These are phyloP conservation scores for Geococcyx californianus DNA, from an alignment of 2,113 vertebrate genomes.

Conservation along the genomic window DNA sequence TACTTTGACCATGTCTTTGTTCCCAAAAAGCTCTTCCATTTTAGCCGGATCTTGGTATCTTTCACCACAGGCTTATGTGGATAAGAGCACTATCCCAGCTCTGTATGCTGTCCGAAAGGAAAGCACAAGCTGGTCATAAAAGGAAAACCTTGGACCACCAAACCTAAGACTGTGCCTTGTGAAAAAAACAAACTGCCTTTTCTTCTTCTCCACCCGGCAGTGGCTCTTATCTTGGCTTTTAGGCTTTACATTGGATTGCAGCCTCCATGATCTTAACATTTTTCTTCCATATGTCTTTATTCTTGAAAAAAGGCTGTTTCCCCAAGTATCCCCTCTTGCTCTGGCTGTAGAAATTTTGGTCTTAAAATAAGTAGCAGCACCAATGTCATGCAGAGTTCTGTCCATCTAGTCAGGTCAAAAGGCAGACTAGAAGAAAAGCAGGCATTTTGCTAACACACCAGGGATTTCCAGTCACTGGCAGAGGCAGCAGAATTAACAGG, in stretches of 20 bases:
- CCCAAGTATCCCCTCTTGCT: background rate
- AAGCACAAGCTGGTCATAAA: background rate
- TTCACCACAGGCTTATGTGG: background rate
- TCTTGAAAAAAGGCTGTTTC: background rate
- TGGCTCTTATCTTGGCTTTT: background rate
- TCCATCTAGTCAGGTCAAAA: accelerated
- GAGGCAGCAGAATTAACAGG: background rate
- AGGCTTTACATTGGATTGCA: background rate
- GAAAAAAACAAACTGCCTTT: background rate
- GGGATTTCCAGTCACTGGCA: background rate
- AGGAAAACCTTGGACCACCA: background rate
- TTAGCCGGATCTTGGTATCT: background rate
- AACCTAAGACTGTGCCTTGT: background rate
- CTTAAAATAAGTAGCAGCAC: background rate
- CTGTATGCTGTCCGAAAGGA: background rate
- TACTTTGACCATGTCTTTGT: background rate
- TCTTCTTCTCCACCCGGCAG: background rate
- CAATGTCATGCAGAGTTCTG: background rate
- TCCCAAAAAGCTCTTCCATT: background rate
- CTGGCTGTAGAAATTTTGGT: background rate
- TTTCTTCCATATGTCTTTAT: background rate
- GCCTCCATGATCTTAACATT: background rate
- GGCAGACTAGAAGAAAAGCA: background rate
- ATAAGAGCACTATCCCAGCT: background rate
- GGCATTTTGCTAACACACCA: background rate